Evolutionary conservation across 2,888 invertebrate genomes (phyloP).

Genomic region (Drosophila dives): DNA sequence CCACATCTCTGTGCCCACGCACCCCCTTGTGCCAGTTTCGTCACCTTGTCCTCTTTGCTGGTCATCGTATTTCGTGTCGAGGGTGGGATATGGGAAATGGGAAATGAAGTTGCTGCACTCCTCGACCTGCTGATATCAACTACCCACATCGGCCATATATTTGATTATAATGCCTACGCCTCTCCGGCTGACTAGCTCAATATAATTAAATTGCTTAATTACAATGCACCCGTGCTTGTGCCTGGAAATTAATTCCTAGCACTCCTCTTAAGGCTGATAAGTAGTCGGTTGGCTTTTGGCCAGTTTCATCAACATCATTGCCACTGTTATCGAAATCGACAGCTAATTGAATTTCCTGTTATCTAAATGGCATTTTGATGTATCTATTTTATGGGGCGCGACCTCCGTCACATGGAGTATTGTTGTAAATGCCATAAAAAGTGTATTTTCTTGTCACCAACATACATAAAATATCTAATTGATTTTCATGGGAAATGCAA

Average conservation of each 20-base stretch:
- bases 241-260: conserved; percentile 9
- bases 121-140: conserved; percentile 23
- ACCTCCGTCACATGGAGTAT: neutral
- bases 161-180: conserved; percentile 13
- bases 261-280: conserved; percentile 9
- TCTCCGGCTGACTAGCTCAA: conserved; percentile 40
- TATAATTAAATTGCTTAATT: conserved; percentile 69
- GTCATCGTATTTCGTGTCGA: conserved; percentile 31
- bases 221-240: conserved; percentile 29
- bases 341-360: conserved; percentile 68
- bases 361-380: conserved; percentile 60
- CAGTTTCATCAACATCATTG: conserved; percentile 40
- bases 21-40: conserved; percentile 20
- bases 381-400: conserved; percentile 12
- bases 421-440: conserved; percentile 18
- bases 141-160: conserved; percentile 22
- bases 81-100: conserved; percentile 15
- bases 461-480: neutral
- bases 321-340: conserved; percentile 68
- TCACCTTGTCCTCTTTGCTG: conserved; percentile 54
- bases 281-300: neutral
- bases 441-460: neutral
- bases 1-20: neutral
- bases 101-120: conserved; percentile 32
- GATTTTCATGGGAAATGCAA: neutral